Base-by-base conservation (phyloP, 2,888 invertebrate species). In the Andrena chrysosceles region DNA sequence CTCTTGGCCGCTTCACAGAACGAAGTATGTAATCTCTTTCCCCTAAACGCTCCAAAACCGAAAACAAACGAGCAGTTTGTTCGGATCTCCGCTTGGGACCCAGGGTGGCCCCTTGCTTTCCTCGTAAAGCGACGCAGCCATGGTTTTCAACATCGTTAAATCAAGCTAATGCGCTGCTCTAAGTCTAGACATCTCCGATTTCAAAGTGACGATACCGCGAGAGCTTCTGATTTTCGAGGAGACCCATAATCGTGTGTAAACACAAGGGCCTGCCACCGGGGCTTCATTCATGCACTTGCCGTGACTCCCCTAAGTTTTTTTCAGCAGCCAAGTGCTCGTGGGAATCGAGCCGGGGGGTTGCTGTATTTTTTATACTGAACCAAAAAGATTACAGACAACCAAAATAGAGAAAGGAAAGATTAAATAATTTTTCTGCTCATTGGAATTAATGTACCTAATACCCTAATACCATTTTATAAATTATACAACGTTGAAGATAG, bases 151-250 rank as follows among this genome's bases (percentile, higher is more conserved):
- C 67, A 29, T 83, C 81, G 62, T 86, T 82, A 84, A 83, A 81
- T 74, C 60, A 70, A 54, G 66, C 66, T 77, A 83, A 85, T 72
- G 77, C 35, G 81, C 42, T 7, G 7, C 48, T 49, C 56, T 23
- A 62, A 72, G 82, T 75, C 71, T 69, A 78, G 83, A 85, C 80
- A 23, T 79, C 81, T 88, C 85, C 56, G 35, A 56, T 88, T 84
- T 88, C 87, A 83, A 88, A 88, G 83, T 49, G 20, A 67, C 20
- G 31, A 13, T 13, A 67, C 77, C 68, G 68, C 29, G 26, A 31
- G 48, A 29, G 52, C 48, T 77, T 81, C 68, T n/a, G 62, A 71
- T 62, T 78, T 72, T 69, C 49, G 52, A 68, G 66, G 66, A 64
- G 60, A 20, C 42, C 72, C 70, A 62, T 84, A 81, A 84, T 73